These are phyloP conservation scores for Meandrusa payeni DNA, from an alignment of 2,888 invertebrate species.

Conservation along the genomic window DNA sequence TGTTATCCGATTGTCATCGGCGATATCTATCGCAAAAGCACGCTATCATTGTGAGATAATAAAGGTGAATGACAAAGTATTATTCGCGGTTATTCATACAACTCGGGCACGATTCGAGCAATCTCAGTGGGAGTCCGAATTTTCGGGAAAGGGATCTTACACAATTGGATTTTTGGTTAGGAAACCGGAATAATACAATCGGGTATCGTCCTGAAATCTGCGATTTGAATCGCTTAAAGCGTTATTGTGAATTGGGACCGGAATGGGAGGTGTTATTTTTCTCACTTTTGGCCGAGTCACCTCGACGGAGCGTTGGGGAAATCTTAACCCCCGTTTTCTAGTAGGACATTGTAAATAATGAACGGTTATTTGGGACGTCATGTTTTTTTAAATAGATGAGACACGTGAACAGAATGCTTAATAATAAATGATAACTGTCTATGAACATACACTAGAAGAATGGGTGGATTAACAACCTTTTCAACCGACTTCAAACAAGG, in stretches of 20 bases:
- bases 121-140: conserved; percentile 74
- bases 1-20: conserved; percentile 63
- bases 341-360: too few relatives aligned
- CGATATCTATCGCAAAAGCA: conserved; percentile 76
- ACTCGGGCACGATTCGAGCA: conserved; percentile 63
- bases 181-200: conserved; percentile 79
- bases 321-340: neutral
- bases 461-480: too few relatives aligned
- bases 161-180: conserved; percentile 81
- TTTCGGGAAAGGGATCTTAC: conserved; percentile 69
- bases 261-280: conserved; percentile 55
- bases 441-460: too few relatives aligned
- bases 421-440: too few relatives aligned
- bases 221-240: conserved; percentile 77
- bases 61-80: conserved; percentile 79
- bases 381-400: too few relatives aligned
- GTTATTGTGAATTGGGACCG: conserved; percentile 64
- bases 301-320: conserved; percentile 29
- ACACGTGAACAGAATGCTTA: too few relatives aligned
- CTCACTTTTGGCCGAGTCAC: conserved; percentile 55
- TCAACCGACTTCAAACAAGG: too few relatives aligned
- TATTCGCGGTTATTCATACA: conserved; percentile 75
- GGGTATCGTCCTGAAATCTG: conserved; percentile 78
- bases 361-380: too few relatives aligned
- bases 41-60: conserved; percentile 79